phyloP scores from a whole-genome alignment of 1,140 invertebrate genomes.

The Philopotamus ludificatus region DNA sequence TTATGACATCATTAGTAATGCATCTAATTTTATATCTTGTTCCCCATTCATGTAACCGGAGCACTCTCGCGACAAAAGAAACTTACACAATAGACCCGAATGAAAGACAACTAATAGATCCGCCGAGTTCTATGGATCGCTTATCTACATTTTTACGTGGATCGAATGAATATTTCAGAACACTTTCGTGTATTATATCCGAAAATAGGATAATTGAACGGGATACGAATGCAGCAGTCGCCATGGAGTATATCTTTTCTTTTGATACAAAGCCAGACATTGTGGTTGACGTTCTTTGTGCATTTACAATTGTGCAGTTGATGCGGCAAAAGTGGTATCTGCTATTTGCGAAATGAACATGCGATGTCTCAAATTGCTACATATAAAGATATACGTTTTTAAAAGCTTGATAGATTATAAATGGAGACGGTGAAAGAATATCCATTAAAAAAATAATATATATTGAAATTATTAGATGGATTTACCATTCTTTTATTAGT shows the following conservation, averaged over 20 bases:
- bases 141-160: not conserved
- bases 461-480: too few relatives aligned
- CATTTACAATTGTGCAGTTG: constrained; percentile 10
- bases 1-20: constrained; percentile 16
- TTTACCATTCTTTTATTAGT: too few relatives aligned
- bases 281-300: constrained; percentile 18
- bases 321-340: not conserved
- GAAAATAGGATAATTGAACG: not conserved
- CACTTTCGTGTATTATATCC: not conserved
- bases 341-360: too few relatives aligned
- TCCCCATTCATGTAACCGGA: constrained; percentile 8
- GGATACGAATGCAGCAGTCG: not conserved
- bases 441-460: too few relatives aligned
- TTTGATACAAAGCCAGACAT: constrained; percentile 12
- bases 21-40: constrained; percentile 17
- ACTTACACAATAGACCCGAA: not conserved
- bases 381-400: too few relatives aligned
- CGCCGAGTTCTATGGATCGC: too few relatives aligned
- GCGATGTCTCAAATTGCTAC: too few relatives aligned
- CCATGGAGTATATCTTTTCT: constrained; percentile 7
- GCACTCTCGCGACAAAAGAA: constrained; percentile 6
- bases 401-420: too few relatives aligned
- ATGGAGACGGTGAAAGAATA: too few relatives aligned
- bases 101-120: not conserved
- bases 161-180: not conserved